These are phyloP conservation scores for Stenolophus ochropezus DNA, from an alignment of 2,888 invertebrate genomes.

Conservation along the genomic window DNA sequence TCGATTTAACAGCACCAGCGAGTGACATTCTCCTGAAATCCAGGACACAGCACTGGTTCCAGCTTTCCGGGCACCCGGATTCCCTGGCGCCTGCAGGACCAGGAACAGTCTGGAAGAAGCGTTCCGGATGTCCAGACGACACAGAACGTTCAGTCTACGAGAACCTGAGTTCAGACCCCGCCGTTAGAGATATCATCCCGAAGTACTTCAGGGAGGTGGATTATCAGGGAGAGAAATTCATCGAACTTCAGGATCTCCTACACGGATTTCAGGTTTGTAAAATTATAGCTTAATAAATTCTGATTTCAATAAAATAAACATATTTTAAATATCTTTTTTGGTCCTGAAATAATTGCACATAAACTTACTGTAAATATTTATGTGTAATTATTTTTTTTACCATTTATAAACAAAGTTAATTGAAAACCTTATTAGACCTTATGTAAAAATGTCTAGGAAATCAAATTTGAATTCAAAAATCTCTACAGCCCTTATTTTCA, in stretches of 20 bases:
- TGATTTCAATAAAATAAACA: too few relatives aligned
- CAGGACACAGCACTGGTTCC: slow-evolving; percentile 86
- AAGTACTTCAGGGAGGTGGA: slow-evolving; percentile 89
- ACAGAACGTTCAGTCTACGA: slow-evolving; percentile 88
- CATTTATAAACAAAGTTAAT: too few relatives aligned
- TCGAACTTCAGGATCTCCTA: slow-evolving; percentile 95
- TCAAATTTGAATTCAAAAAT: too few relatives aligned
- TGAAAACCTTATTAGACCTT: too few relatives aligned
- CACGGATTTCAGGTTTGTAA: slow-evolving; percentile 82
- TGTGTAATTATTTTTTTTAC: too few relatives aligned
- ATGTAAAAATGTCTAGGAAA: too few relatives aligned
- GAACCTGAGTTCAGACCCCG: slow-evolving; percentile 83
- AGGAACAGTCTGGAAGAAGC: slow-evolving; percentile 95
- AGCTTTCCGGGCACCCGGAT: slow-evolving; percentile 94
- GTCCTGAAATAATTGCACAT: too few relatives aligned
- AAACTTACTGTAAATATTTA: too few relatives aligned
- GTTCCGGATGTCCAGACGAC: slow-evolving; percentile 81
- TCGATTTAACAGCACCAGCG: slow-evolving; percentile 93
- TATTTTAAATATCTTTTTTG: too few relatives aligned
- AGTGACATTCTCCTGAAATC: slow-evolving; percentile 89
- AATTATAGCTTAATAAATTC: too few relatives aligned
- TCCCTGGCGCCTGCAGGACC: slow-evolving; percentile 94
- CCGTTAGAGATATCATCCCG: slow-evolving; percentile 85
- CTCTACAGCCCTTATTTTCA: too few relatives aligned
- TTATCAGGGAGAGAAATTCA: slow-evolving; percentile 87